These are phyloP conservation scores for Lethenteron reissneri DNA, from an alignment of 2,113 vertebrate genomes.

Conservation along the genomic window DNA sequence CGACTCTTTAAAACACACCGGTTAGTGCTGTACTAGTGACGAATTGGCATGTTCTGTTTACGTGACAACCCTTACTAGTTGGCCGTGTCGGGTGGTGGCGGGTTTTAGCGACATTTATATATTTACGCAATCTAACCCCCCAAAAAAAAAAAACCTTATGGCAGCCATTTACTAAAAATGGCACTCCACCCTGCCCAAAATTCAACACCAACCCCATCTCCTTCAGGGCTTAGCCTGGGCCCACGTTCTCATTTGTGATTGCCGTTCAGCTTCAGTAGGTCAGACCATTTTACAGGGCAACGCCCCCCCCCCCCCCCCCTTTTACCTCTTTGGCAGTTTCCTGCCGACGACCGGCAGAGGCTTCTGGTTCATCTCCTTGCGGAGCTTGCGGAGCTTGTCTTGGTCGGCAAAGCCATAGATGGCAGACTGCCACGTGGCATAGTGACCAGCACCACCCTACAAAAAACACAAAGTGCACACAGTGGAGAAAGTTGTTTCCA, in stretches of 20 bases:
- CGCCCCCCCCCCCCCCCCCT: background rate
- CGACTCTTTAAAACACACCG: too few relatives aligned
- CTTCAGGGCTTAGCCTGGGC: too few relatives aligned
- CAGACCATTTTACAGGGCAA: background rate
- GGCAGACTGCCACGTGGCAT: conserved; percentile 72
- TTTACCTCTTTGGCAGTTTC: conserved; percentile 53
- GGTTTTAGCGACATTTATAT: too few relatives aligned
- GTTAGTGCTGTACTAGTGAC: too few relatives aligned
- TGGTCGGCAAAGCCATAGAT: conserved; percentile 41
- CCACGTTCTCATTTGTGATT: background rate
- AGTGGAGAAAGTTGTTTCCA: too few relatives aligned
- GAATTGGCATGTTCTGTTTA: too few relatives aligned
- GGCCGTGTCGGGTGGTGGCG: too few relatives aligned
- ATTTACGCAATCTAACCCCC: background rate
- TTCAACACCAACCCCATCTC: too few relatives aligned
- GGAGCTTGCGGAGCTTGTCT: conserved; percentile 29
- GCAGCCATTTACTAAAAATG: background rate
- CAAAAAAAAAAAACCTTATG: background rate
- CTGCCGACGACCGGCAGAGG: conserved; percentile 39
- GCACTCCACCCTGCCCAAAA: too few relatives aligned
- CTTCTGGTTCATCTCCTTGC: conserved; percentile 38
- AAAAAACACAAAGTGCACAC: too few relatives aligned
- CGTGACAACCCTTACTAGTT: too few relatives aligned
- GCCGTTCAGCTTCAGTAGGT: background rate
- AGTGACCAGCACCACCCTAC: conserved; percentile 47